A percentile compares a stretch with the other conserved stretches of the same genome.
Evolutionary conservation across 2,113 vertebrate species (phyloP).

Genomic region (Arenaria interpres): DNA sequence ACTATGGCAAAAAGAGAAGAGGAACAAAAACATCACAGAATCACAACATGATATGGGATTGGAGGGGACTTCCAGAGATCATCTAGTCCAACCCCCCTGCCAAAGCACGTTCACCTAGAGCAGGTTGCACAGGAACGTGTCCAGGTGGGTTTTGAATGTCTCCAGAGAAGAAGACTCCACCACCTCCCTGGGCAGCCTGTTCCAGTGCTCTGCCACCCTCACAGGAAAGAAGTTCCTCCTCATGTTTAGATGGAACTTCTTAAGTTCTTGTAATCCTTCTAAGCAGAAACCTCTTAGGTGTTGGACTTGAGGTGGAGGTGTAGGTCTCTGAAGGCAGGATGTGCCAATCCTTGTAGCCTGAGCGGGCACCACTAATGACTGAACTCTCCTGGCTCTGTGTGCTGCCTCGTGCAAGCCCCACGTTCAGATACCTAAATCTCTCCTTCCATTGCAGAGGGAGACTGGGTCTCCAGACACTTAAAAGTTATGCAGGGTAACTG

Average conservation of each 20-base stretch:
- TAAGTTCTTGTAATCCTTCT: background rate
- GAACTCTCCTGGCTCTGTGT: background rate
- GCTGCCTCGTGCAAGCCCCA: background rate
- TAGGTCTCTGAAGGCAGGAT: background rate
- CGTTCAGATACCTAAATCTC: background rate
- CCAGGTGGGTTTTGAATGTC: no score
- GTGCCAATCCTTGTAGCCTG: background rate
- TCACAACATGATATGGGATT: no score
- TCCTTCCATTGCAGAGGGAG: background rate
- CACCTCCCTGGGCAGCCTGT: no score
- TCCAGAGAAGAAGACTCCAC: no score
- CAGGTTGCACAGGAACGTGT: no score
- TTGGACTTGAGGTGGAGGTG: rapidly evolving
- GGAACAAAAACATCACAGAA: background rate
- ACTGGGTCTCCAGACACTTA: background rate
- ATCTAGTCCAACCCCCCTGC: no score
- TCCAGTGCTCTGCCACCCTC: no score
- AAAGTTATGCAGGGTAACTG: background rate
- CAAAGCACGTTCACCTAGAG: no score
- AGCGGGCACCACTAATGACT: rapidly evolving
- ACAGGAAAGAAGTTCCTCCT: no score
- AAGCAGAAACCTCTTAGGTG: background rate
- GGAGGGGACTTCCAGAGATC: no score
- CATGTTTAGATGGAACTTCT: no score
- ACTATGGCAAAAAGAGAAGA: background rate